A percentile compares a stretch with the other conserved stretches of the same genome.
Conservation (phyloP, 2,113 vertebrate genomes). For the Protobothrops mucrosquamatus region DNA sequence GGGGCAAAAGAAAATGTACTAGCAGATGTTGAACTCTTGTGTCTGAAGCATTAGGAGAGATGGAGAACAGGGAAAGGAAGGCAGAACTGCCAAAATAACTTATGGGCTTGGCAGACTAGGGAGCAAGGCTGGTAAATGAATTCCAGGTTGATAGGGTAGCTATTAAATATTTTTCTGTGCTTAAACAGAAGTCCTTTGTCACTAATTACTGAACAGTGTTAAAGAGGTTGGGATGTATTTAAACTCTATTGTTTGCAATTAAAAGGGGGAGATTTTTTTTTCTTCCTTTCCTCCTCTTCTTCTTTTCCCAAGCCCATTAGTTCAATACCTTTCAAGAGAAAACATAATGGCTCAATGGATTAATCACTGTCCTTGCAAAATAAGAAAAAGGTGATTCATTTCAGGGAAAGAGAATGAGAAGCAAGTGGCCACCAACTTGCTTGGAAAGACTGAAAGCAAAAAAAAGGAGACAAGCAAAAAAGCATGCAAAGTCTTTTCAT, state of each 20-base stretch:
- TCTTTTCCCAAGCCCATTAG: slow-evolving; percentile 42
- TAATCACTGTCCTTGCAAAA: slow-evolving; percentile 57
- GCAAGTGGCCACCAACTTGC: accelerated
- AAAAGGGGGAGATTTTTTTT: slow-evolving; percentile 46
- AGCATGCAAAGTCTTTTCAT: not conserved
- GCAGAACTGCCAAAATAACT: not conserved
- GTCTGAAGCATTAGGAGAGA: not conserved
- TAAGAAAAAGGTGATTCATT: slow-evolving; percentile 48
- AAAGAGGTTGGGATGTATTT: slow-evolving; percentile 55
- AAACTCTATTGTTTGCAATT: slow-evolving; percentile 59
- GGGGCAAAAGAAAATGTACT: not conserved
- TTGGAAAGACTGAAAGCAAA: slow-evolving; percentile 13
- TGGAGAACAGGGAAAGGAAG: not conserved
- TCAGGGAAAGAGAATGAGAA: slow-evolving; percentile 30
- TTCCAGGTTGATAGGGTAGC: slow-evolving; percentile 48
- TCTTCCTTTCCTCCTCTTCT: not conserved
- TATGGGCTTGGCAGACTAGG: slow-evolving; percentile 1
- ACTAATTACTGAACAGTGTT: slow-evolving; percentile 57
- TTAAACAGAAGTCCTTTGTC: slow-evolving; percentile 54
- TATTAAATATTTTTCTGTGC: slow-evolving; percentile 65
- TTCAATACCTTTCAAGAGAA: slow-evolving; percentile 40
- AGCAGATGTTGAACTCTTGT: not conserved
- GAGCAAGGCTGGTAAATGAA: slow-evolving; percentile 51
- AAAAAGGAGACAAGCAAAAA: not conserved
- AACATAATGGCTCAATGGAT: slow-evolving; percentile 47